Evolutionary conservation across 2,113 vertebrate species (phyloP), one percentile per base, ranked within the genome.

Genomic region (Verasper variegatus): DNA sequence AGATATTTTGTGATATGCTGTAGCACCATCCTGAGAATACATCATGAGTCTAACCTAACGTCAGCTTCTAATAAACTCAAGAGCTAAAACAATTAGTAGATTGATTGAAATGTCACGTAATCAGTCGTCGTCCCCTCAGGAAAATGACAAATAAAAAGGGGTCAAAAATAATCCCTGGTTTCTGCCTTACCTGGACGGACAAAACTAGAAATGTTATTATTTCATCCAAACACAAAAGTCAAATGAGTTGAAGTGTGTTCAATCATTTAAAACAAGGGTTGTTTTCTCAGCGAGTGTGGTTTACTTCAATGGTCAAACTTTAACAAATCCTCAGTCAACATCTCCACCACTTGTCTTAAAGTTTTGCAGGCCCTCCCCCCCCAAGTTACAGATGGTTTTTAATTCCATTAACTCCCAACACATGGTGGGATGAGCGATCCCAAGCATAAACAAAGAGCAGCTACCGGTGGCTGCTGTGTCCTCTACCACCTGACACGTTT

Each of bases 391-490:
- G 45, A 49, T 17, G 45, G 0, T 49, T 49, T 49, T 49, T 56
- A 55, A 73, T 71, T 55, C 21, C 64, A 74, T 56, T 61, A 81
- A 71, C 63, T 81, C 69, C 35, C 57, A 84, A 84, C 89, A 84
- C 86, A 89, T 79, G 80, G 64, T 70, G 61, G 12, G 40, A 31
- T 31, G 31, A 31, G 31, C 31, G 31, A 62, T 26, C 69, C 68
- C 47, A 65, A 82, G 80, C 88, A 89, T 24, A 91, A 90, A 91
- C 86, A 90, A 90, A 89, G 68, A 82, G 47, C 76, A 80, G 47
- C 57, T 54, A 6, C 71, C 59, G 26, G 54, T 54, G 23, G 20
- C 42, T 51, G 54, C 1, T 57, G 68, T 45, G 37, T 26, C 31
- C 59, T 57, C 55, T 21, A 21, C 20, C 27, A 40, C 26, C 27